Conservation (phyloP, 1,140 invertebrate genomes). For the Cherax destructor region DNA sequence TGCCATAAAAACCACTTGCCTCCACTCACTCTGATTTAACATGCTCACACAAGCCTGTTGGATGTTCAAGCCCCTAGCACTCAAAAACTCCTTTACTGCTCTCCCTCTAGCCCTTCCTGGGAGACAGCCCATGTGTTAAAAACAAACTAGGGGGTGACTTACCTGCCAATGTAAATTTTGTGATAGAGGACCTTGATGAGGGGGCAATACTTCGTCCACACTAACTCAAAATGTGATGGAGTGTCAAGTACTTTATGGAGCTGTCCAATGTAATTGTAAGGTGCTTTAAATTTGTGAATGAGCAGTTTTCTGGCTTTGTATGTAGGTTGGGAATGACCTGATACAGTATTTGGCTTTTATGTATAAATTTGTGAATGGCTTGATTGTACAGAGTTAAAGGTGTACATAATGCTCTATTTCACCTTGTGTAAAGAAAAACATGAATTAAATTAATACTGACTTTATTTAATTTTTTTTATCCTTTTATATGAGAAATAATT, state of each 20-base stretch:
- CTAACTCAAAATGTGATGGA: constrained; percentile 16
- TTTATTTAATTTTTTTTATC: constrained; percentile 4
- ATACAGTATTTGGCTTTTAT: constrained; percentile 58
- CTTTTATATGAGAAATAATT: neutral
- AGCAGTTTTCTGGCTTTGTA: constrained; percentile 35
- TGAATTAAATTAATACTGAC: constrained; percentile 61
- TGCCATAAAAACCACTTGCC: no score
- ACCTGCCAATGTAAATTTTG: constrained; percentile 54
- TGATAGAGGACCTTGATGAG: constrained; percentile 38
- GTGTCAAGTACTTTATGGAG: constrained; percentile 42
- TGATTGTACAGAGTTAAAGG: constrained; percentile 66
- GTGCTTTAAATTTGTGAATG: constrained; percentile 55
- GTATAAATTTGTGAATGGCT: constrained; percentile 68
- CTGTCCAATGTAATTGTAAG: constrained; percentile 54
- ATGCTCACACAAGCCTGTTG: no score
- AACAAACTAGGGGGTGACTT: neutral
- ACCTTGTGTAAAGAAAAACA: constrained; percentile 53
- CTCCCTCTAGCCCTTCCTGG: no score
- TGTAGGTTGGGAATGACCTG: constrained; percentile 33
- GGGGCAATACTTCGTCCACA: constrained; percentile 31
- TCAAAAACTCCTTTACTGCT: no score
- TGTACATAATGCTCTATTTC: constrained; percentile 68
- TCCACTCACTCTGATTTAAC: no score
- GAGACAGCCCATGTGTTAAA: no score
- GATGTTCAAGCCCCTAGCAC: no score